phyloP scores from a whole-genome alignment of 1,140 invertebrate species.

The Batillaria attramentaria region DNA sequence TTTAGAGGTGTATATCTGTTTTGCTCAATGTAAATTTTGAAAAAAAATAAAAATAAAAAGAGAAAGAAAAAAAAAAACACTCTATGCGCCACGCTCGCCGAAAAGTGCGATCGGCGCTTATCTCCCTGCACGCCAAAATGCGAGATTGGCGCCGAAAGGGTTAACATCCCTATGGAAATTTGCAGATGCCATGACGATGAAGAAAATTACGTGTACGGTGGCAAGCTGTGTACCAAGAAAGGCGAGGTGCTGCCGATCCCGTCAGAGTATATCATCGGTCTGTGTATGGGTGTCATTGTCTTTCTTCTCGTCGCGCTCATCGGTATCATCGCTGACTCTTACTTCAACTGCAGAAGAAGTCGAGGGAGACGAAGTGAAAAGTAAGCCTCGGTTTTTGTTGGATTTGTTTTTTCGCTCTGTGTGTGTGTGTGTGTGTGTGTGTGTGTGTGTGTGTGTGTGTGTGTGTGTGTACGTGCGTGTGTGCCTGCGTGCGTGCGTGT shows the following conservation, averaged over 20 bases:
- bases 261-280: constrained; percentile 28
- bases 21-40: too few relatives aligned
- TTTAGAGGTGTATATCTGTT: neutral
- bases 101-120: neutral
- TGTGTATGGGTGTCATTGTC: constrained; percentile 11
- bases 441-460: neutral
- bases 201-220: constrained; percentile 13
- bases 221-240: neutral
- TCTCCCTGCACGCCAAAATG: neutral
- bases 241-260: constrained; percentile 28
- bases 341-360: constrained; percentile 17
- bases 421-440: neutral
- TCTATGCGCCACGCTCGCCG: too few relatives aligned
- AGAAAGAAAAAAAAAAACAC: too few relatives aligned
- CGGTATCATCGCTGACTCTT: constrained; percentile 14
- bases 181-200: neutral
- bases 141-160: too few relatives aligned
- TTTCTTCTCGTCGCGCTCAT: constrained; percentile 15
- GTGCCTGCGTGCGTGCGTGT: neutral
- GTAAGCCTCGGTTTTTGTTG: neutral
- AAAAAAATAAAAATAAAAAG: too few relatives aligned
- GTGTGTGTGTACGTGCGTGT: neutral
- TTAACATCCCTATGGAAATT: neutral
- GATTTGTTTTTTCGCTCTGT: neutral
- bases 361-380: neutral